Evolutionary conservation across 2,888 invertebrate species (phyloP), one percentile per base, ranked within the genome.

Genomic region (Rhodophaea formosa): DNA sequence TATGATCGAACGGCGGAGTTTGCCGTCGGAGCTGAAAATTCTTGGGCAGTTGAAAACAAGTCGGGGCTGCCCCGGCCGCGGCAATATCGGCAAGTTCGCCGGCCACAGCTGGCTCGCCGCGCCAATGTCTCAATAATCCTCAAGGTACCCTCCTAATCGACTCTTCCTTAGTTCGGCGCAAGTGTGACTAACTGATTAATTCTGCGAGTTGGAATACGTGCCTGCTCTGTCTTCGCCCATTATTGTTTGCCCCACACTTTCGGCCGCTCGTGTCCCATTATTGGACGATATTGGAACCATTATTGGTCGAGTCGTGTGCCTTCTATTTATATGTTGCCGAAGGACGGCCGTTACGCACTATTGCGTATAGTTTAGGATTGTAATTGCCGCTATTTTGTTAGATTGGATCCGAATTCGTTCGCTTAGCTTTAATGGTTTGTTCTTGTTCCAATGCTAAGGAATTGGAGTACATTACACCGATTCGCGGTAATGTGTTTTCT

Each of bases 171-270:
- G 76, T 86, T 80, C 81, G 83, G 78, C 88, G 79, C 91, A 90
- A 91, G 90, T 91, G 91, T 82, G 89, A 84, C 87, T 88, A 88
- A 89, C 91, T 90, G 90, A 91, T 91, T 90, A 89, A 90, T 91
- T 84, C 89, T 80, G 80, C 77, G 77, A 79, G 77, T 82, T 71
- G 64, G 60, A 73, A 84, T 83, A 88, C 89, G 89, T 90, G 86
- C 82, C 74, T 71, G 72, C 74, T 73, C 76, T 73, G 80, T 80
- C 78, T 77, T 75, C 70, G 69, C 70, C 76, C 77, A 80, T 87
- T 87, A 88, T 88, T 84, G 86, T 84, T 88, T 79, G 78, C 75
- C 79, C 79, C 75, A 77, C 83, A 84, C 82, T 87, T 80, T 82
- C 74, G 68, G 65, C 71, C 79, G 80, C 69, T 74, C 74, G 76